Evolutionary conservation across 2,888 invertebrate genomes (phyloP), one percentile per base, ranked within the genome.

Genomic region (Amiota minor): DNA sequence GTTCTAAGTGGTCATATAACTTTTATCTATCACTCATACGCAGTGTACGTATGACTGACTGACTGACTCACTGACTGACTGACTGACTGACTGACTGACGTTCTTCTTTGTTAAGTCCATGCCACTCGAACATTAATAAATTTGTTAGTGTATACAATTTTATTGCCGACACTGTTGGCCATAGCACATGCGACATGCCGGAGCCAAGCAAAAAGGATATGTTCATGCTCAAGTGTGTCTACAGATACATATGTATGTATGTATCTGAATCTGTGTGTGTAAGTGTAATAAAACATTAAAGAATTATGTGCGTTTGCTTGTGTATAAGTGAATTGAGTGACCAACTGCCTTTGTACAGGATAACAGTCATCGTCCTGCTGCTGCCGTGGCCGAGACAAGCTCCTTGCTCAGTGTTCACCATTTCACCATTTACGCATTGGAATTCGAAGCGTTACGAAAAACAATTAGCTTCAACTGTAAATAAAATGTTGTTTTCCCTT

Each of bases 361-460:
- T 50, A 50, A 12, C 12, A n/a, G 0, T n/a, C 12, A 12, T n/a
- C 14, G 14, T 50, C 18, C 65, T 46, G 9, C 6, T 46, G 9
- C 9, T 14, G 64, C 20, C 45, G 35, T 74, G 72, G 69, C 71
- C 77, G 45, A 74, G 74, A 75, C 35, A 53, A 50, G 8, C n/a
- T 50, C 53, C n/a, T 16, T 73, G 65, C 65, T 75, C 72, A 75
- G 71, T 76, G 75, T 35, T 35, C 35, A 35, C 2, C 6, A 35
- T 35, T 35, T 35, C 35, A 35, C 73, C 75, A 71, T 79, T 80
- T 84, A 84, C 81, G 84, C 84, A 83, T 84, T 84, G 83, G 84
- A 81, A 84, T 83, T 80, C 84, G 78, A 80, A 80, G 82, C 83
- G 83, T 80, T 84, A 83, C 83, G 84, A 79, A 83, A 83, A 83